These are phyloP conservation scores for Hybognathus amarus DNA, from an alignment of 2,797 vertebrate species.

Conservation along the genomic window DNA sequence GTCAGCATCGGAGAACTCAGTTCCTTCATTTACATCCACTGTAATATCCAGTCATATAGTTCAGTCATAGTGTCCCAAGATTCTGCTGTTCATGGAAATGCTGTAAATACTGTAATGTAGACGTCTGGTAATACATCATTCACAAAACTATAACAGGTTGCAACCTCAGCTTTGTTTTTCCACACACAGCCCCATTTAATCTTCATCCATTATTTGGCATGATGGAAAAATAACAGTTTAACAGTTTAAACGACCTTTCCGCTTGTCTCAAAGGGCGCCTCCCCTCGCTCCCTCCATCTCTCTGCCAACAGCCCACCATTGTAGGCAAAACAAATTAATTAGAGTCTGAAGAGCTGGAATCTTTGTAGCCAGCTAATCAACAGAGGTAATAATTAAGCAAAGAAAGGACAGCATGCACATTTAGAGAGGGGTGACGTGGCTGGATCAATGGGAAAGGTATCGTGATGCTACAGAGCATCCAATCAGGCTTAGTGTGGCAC, in stretches of 20 bases:
- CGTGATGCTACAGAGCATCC: background rate
- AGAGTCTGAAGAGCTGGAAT: conserved; percentile 57
- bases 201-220: conserved; percentile 60
- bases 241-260: conserved; percentile 75
- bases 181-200: conserved; percentile 39
- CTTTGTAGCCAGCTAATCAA: conserved; percentile 62
- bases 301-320: conserved; percentile 43
- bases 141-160: conserved; percentile 9
- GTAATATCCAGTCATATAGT: background rate
- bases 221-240: conserved; percentile 57
- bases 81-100: background rate
- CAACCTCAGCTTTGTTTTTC: conserved; percentile 20
- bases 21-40: too few species aligned
- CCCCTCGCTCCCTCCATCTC: conserved; percentile 40
- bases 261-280: conserved; percentile 65
- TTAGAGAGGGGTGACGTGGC: conserved; percentile 7
- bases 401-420: conserved; percentile 10
- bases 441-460: conserved; percentile 35
- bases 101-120: conserved; percentile 6
- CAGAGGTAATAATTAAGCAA: conserved; percentile 63
- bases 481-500: background rate
- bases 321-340: conserved; percentile 62
- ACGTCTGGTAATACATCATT: background rate
- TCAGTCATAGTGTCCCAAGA: background rate
- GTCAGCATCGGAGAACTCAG: too few species aligned